Base-by-base conservation (phyloP, 2,888 invertebrate species). In the Eumerus sabulonum region DNA sequence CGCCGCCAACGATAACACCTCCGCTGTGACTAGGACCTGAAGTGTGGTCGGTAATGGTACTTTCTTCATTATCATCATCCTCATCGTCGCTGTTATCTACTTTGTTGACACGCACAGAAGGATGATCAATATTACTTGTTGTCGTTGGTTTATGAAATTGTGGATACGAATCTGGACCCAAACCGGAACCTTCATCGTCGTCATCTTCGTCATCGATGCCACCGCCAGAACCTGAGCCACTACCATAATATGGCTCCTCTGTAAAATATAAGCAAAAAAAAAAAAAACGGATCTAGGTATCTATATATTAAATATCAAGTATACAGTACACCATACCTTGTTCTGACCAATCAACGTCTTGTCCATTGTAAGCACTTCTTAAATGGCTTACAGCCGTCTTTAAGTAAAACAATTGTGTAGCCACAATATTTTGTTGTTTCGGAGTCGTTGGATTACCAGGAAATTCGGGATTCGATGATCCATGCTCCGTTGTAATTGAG, bases 281-380 rank as follows among this genome's bases (percentile, higher is more conserved):
- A 35, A n/a, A 1, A 57, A 40, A 40, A n/a, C n/a, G n/a, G n/a
- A n/a, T n/a, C 7, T 36, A 11, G 11, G 36, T 36, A 11, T 36
- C n/a, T n/a, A n/a, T n/a, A n/a, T n/a, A n/a, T n/a, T n/a, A n/a
- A n/a, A n/a, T n/a, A n/a, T n/a, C 27, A 7, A 27, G 27, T 7
- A 4, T 40, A 40, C 1, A 7, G 4, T 36, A 13, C 13, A 2
- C 3, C 82, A 84, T 86, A 91, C 92, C 92, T 84, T 90, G 90
- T 84, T 94, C 94, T 50, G 91, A 91, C 96, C 96, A 96, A 84
- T 96, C 95, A 36, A 98, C 97, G 86, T 98, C 97, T 83, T 94
- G 92, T 0, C 98, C 98, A 85, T 96, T 96, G 90, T 94, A 96
- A 0, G 98, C 98, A 86, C 94, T 95, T 85, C 94, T 93, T 76